Evolutionary conservation across 2,888 invertebrate genomes (phyloP), one percentile per base, ranked within the genome.

Genomic region (Onthophagus sagittarius): DNA sequence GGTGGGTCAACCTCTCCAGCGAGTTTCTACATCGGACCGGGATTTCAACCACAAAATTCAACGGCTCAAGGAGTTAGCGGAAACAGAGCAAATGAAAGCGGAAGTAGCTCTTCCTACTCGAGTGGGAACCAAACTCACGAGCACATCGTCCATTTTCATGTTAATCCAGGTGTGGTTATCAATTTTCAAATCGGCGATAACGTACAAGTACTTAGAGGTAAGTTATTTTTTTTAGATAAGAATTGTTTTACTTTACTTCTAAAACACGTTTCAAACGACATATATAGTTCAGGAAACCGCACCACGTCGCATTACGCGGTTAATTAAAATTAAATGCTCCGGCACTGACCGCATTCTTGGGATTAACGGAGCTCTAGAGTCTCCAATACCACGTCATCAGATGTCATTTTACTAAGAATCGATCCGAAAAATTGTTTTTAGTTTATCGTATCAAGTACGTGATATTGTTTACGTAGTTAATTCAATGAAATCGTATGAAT

Each of bases 91-190:
- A 31, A 31, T 2, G 31, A 4, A 6, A 71, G 64, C 39, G 71
- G 78, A 13, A 78, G 80, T 15, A 76, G 80, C 76, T 53, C 39
- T 11, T 53, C 39, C 23, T 81, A 79, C 75, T 77, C 78, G 6
- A 77, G 76, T 70, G 82, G 81, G 7, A 81, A 81, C 72, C 82
- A 81, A 72, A 75, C 75, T 73, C 81, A 83, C 23, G 90, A 91
- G 81, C 90, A 91, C 82, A 90, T 92, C 75, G 92, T 93, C 77
- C 88, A 91, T 80, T 89, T 93, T 81, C 93, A 93, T 84, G 90
- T 93, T 79, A 91, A 92, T 85, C 91, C 91, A 9, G 93, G 93
- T n/a, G 92, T 93, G 80, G 91, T 91, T 23, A 90, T 94, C 82
- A 91, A 91, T 77, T 90, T 94, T 80, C 89, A 92, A 84, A 90